Evolutionary conservation across 2,888 invertebrate species (phyloP), one percentile per base, ranked within the genome.

Genomic region (Creontiades dilutus): DNA sequence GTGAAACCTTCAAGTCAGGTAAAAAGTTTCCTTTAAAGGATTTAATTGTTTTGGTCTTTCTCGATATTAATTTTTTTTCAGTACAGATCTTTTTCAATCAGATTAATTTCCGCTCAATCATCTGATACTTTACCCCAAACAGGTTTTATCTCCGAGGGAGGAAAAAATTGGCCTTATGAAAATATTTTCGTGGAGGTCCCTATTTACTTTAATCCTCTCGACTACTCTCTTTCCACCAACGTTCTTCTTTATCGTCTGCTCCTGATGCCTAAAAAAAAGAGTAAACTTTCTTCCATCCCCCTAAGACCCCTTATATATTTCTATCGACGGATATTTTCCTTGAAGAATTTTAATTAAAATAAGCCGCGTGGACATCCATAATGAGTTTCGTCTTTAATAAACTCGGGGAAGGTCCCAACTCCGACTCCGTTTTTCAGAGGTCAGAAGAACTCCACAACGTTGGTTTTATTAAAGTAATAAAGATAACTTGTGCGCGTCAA

Each of bases 401-500:
- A 76, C 76, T 76, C 37, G 13, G 76, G 28, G 14, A 37, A 16
- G 76, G 76, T 23, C 14, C 16, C 37, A 13, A 13, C 27, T 27
- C 14, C 12, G 76, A 76, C 37, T 76, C 76, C 14, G 13, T 27
- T 37, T 37, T 76, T 27, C 19, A 37, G 37, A 37, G 14, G 23
- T 27, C 27, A 27, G 27, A 37, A 37, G 37, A 76, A 13, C 37
- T 37, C 37, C 57, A 0, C n/a, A 9, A 76, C 76, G 76, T 76
- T 76, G 76, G 76, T 76, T 76, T 76, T 76, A 76, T 76, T 76
- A 76, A 76, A 76, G 76, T 76, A 76, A 76, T 76, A 76, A 76
- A 76, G 76, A 76, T 76, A 76, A 76, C 76, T 37, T 76, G 23
- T 23, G 27, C 27, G 76, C 76, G 76, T 27, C 9, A 76, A 76